Percentiles rank a stretch among this genome's conserved stretches.
Evolutionary conservation across 2,113 vertebrate species (phyloP).

Genomic region (Phocoena sinus): DNA sequence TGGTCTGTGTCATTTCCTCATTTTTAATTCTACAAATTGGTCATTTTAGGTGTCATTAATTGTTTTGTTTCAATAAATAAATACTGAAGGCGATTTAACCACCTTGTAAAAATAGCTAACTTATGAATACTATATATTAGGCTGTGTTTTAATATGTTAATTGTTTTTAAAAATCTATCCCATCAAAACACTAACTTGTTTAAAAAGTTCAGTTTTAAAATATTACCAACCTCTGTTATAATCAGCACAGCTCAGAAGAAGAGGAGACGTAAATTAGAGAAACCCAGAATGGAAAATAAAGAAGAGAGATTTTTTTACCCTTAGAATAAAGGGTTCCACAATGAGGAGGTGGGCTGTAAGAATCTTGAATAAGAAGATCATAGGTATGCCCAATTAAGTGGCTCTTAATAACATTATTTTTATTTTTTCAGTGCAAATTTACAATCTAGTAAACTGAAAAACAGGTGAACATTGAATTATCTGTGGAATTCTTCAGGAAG

Average conservation of each 20-base stretch:
- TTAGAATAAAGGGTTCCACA: background rate
- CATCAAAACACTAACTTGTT: background rate
- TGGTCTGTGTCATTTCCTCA: slow-evolving; percentile 7
- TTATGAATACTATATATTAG: background rate
- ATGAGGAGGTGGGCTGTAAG: background rate
- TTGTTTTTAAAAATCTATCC: background rate
- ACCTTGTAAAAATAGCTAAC: background rate
- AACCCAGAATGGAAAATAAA: background rate
- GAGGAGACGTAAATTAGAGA: background rate
- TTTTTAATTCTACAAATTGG: background rate
- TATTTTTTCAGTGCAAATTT: background rate
- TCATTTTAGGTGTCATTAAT: slow-evolving; percentile 1
- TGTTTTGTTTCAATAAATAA: slow-evolving; percentile 23
- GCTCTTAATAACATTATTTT: background rate
- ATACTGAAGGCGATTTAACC: background rate
- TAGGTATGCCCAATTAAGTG: background rate
- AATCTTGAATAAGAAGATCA: background rate
- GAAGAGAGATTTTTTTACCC: background rate
- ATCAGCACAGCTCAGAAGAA: background rate
- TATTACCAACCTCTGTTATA: background rate
- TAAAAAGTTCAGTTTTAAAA: background rate
- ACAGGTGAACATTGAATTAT: background rate
- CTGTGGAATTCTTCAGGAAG: background rate
- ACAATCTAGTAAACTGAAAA: background rate
- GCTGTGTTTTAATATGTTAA: background rate